Percentiles rank a stretch among this genome's conserved stretches.
These are phyloP conservation scores for Strix aluco DNA, from an alignment of 2,113 vertebrate species.

Conservation along the genomic window DNA sequence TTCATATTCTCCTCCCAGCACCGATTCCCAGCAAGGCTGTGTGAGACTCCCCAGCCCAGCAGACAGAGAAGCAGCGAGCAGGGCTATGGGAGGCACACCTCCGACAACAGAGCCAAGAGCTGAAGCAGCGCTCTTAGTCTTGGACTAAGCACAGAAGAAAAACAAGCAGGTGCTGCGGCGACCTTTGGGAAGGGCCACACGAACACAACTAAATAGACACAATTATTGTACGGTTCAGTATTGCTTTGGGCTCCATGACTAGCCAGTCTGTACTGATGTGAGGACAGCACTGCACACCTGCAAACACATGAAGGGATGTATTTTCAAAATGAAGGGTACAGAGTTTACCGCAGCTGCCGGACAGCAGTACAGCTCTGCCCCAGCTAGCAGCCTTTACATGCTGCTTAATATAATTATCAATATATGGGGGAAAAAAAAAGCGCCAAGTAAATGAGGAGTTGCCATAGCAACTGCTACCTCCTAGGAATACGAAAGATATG, in stretches of 20 bases:
- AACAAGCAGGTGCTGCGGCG: neutral
- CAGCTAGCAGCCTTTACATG: neutral
- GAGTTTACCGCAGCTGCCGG: neutral
- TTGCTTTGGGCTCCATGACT: rapidly evolving
- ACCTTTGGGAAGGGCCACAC: neutral
- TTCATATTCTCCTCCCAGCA: neutral
- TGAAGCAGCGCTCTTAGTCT: neutral
- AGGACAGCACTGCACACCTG: neutral
- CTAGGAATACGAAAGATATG: neutral
- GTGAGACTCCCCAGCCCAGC: neutral
- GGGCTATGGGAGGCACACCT: neutral
- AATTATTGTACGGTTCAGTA: neutral
- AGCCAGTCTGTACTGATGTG: rapidly evolving
- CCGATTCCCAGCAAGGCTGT: neutral
- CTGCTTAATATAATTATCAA: constrained; percentile 57
- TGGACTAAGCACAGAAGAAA: neutral
- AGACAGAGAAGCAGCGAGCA: neutral
- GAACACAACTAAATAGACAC: neutral
- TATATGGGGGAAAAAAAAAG: neutral
- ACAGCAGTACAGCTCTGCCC: neutral
- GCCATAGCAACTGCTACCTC: constrained; percentile 58
- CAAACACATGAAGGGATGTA: rapidly evolving
- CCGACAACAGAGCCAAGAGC: neutral
- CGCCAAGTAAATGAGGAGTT: constrained; percentile 52
- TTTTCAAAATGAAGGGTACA: neutral